phyloP scores from a whole-genome alignment of 2,797 vertebrate species.

The Channa striata region DNA sequence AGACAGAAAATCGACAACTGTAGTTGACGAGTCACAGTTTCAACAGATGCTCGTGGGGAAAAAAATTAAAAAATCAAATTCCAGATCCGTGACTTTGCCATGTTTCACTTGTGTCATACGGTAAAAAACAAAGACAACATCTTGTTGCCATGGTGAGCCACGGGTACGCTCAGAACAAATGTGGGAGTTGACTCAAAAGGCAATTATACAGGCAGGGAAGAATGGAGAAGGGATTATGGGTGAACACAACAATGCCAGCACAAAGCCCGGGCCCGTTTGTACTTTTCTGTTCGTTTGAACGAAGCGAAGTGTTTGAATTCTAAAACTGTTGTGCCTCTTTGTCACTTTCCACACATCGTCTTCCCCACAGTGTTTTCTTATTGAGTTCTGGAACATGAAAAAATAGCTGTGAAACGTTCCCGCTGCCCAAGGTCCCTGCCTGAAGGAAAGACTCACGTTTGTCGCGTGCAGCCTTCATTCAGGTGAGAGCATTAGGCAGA shows the following conservation, averaged over 20 bases:
- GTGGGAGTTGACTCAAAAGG: constrained; percentile 33
- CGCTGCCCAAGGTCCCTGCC: neutral
- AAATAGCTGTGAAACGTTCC: neutral
- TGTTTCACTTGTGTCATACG: constrained; percentile 13
- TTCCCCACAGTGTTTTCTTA: neutral
- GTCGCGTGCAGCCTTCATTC: neutral
- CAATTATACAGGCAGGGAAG: constrained; percentile 34
- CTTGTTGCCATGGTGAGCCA: constrained; percentile 45
- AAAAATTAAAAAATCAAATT: neutral
- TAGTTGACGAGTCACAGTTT: constrained; percentile 13
- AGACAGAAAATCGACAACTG: neutral
- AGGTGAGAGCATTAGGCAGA: constrained; percentile 16
- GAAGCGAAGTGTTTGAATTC: neutral
- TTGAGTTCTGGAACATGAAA: neutral
- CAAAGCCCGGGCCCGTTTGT: constrained; percentile 13
- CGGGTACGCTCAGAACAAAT: constrained; percentile 35
- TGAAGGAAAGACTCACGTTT: constrained; percentile 1
- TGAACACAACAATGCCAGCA: constrained; percentile 34
- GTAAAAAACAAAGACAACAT: constrained; percentile 33
- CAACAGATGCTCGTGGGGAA: constrained; percentile 9
- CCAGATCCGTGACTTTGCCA: neutral
- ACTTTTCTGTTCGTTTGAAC: constrained; percentile 14
- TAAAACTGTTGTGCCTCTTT: constrained; percentile 12
- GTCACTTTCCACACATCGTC: neutral
- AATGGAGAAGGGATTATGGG: constrained; percentile 23